These are phyloP conservation scores for Plotosus lineatus DNA, from an alignment of 2,113 vertebrate genomes.

Conservation along the genomic window DNA sequence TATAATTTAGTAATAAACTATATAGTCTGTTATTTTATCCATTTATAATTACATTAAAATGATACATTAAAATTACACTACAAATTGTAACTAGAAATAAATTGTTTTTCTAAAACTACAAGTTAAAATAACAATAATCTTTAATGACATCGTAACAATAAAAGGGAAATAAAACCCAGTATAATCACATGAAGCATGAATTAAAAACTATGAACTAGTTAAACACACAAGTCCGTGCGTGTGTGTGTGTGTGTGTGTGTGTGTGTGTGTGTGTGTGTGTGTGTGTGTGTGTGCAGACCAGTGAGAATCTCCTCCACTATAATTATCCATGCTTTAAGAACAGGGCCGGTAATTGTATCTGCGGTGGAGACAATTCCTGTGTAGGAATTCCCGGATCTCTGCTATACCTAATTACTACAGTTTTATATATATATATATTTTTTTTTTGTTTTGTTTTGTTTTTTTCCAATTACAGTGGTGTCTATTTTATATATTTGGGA, in stretches of 20 bases:
- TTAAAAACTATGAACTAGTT: neutral
- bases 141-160: neutral
- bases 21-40: too few species aligned
- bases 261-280: slow-evolving; percentile 2
- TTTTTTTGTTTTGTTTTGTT: too few species aligned
- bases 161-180: neutral
- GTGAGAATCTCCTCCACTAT: slow-evolving; percentile 1
- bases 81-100: too few species aligned
- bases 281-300: neutral
- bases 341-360: slow-evolving; percentile 22
- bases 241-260: neutral
- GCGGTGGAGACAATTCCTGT: slow-evolving; percentile 19
- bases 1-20: too few species aligned
- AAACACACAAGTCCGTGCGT: neutral
- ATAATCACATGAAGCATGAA: neutral
- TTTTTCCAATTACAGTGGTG: too few species aligned
- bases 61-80: too few species aligned
- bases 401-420: neutral
- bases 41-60: too few species aligned
- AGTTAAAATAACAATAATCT: too few species aligned
- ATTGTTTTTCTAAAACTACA: too few species aligned
- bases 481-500: too few species aligned
- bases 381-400: slow-evolving; percentile 9
- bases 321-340: slow-evolving; percentile 28
- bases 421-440: neutral